These are phyloP conservation scores for Mimas tiliae DNA, from an alignment of 2,888 invertebrate species.

Conservation along the genomic window DNA sequence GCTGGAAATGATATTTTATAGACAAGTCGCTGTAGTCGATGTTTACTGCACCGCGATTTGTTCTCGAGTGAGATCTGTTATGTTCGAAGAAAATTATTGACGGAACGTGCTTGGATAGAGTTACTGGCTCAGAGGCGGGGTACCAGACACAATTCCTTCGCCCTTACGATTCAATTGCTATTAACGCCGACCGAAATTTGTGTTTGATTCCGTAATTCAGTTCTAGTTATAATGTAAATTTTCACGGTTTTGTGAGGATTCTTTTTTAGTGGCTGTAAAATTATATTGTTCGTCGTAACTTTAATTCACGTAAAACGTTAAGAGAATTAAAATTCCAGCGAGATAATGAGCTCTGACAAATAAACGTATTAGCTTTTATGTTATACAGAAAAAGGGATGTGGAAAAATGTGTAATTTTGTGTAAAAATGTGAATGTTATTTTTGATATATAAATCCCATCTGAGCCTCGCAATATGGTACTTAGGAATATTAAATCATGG, in stretches of 20 bases:
- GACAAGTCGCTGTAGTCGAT: conserved; percentile 79
- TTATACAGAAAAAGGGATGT: conserved; percentile 35
- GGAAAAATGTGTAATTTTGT: conserved; percentile 16
- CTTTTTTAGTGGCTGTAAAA: conserved; percentile 64
- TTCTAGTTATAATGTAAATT: conserved; percentile 49
- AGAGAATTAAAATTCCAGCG: conserved; percentile 74
- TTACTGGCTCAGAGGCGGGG: conserved; percentile 56
- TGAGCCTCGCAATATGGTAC: conserved; percentile 8
- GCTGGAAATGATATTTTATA: conserved; percentile 83
- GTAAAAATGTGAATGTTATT: conserved; percentile 10
- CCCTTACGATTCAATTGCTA: conserved; percentile 58
- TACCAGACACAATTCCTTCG: conserved; percentile 56
- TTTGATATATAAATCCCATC: conserved; percentile 20
- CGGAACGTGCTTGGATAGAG: conserved; percentile 77
- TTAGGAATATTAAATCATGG: conserved; percentile 1
- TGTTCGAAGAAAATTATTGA: conserved; percentile 82
- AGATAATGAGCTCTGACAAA: conserved; percentile 71
- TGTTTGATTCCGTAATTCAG: conserved; percentile 45
- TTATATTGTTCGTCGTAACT: conserved; percentile 71
- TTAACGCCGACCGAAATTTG: conserved; percentile 54
- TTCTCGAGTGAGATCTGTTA: conserved; percentile 77
- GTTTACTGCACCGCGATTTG: conserved; percentile 81
- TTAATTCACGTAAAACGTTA: conserved; percentile 69
- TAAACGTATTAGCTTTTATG: conserved; percentile 73
- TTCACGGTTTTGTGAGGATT: conserved; percentile 56